phyloP scores from a whole-genome alignment of 2,797 vertebrate genomes.

The Enteromius afrohamiltoni region DNA sequence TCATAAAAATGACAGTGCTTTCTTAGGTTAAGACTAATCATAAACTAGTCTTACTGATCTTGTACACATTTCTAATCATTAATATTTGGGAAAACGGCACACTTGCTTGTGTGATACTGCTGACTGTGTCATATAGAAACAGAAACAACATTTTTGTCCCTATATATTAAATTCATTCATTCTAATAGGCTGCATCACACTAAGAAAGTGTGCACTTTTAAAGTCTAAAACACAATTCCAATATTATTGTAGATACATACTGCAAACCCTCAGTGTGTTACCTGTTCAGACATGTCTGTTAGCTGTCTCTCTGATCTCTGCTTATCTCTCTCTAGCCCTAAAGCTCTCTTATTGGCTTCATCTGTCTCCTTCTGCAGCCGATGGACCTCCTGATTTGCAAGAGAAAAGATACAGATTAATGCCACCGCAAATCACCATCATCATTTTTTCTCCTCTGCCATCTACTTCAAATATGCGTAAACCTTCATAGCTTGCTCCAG shows the following conservation, averaged over 20 bases:
- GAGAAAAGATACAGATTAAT: conserved; percentile 23
- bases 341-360: conserved; percentile 85
- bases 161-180: neutral
- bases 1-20: neutral
- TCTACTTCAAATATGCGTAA: neutral
- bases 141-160: neutral
- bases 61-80: neutral
- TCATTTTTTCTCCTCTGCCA: neutral
- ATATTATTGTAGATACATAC: neutral
- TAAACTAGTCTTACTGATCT: neutral
- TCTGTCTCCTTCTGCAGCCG: conserved; percentile 88
- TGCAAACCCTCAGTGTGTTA: conserved; percentile 48
- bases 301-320: conserved; percentile 85
- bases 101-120: neutral
- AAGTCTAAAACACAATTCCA: neutral
- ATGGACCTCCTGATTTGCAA: conserved; percentile 85
- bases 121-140: neutral
- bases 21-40: neutral
- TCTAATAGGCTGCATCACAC: neutral
- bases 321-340: conserved; percentile 85
- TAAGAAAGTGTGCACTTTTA: neutral
- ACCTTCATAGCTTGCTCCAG: conserved; percentile 94
- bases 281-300: conserved; percentile 92
- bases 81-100: neutral
- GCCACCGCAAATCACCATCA: neutral